phyloP scores from a whole-genome alignment of 2,888 invertebrate genomes.

The Hartigia nigra region DNA sequence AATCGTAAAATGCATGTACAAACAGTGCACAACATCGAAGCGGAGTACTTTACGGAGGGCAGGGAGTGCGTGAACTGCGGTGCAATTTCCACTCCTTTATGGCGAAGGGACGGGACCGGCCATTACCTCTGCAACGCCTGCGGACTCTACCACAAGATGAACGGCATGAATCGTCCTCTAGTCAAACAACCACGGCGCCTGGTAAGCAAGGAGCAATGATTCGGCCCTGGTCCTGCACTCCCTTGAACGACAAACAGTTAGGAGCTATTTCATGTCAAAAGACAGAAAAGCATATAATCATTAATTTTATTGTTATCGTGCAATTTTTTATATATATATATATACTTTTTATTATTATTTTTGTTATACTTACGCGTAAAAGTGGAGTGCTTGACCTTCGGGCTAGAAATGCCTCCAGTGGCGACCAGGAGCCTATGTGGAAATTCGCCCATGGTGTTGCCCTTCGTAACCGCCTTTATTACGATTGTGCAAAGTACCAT shows the following conservation, averaged over 20 bases:
- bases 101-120: conserved; percentile 96
- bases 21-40: conserved; percentile 62
- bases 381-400: background rate
- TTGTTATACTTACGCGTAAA: background rate
- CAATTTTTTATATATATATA: no score
- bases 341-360: background rate
- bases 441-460: conserved; percentile 62
- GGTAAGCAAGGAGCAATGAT: conserved; percentile 80
- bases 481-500: background rate
- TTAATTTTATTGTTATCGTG: background rate
- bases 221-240: conserved; percentile 37
- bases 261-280: background rate
- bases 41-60: conserved; percentile 76
- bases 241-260: background rate
- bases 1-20: conserved; percentile 16
- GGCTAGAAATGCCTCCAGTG: conserved; percentile 24
- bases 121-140: conserved; percentile 99
- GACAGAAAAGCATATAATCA: background rate
- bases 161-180: conserved; percentile 92
- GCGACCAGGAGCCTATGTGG: conserved; percentile 63
- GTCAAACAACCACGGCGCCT: conserved; percentile 91
- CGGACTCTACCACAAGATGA: conserved; percentile 99
- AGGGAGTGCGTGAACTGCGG: conserved; percentile 99
- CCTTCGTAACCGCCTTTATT: conserved; percentile 13
- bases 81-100: conserved; percentile 94